phyloP scores from a whole-genome alignment of 2,797 vertebrate genomes.

The Phrynocephalus guinanensis region DNA sequence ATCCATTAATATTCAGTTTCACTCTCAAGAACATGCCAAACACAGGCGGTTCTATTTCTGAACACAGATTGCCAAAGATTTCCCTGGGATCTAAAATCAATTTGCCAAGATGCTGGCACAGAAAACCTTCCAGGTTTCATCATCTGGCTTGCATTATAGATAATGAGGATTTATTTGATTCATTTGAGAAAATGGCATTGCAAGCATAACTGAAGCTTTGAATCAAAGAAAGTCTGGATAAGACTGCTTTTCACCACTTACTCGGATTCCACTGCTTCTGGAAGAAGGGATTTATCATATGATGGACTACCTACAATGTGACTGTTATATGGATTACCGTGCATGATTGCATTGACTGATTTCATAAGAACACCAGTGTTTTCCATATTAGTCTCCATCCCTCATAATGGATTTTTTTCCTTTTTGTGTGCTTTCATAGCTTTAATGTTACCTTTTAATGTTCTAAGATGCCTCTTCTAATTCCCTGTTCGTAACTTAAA shows the following conservation, averaged over 20 bases:
- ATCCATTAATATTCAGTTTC: constrained; percentile 23
- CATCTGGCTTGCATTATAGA: constrained; percentile 25
- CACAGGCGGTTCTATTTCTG: neutral
- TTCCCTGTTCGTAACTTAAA: too few relatives aligned
- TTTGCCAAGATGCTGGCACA: neutral
- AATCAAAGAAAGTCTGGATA: constrained; percentile 35
- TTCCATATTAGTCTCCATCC: too few relatives aligned
- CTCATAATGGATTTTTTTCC: too few relatives aligned
- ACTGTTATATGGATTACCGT: too few relatives aligned
- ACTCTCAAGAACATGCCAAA: neutral
- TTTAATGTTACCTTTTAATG: too few relatives aligned
- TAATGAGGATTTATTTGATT: neutral
- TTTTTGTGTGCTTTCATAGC: too few relatives aligned
- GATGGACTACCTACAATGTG: too few relatives aligned
- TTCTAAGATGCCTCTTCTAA: too few relatives aligned
- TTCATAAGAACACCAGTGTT: too few relatives aligned
- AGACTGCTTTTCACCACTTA: constrained; percentile 15
- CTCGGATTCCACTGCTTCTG: neutral
- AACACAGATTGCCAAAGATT: neutral
- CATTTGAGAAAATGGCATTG: constrained; percentile 14
- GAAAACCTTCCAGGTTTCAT: constrained; percentile 8
- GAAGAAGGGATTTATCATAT: constrained; percentile 28
- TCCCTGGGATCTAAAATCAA: constrained; percentile 21
- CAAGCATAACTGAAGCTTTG: constrained; percentile 13
- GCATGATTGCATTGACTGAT: too few relatives aligned